Evolutionary conservation across 2,113 vertebrate species (phyloP), one percentile per base, ranked within the genome.

Genomic region (Ailurus styani): DNA sequence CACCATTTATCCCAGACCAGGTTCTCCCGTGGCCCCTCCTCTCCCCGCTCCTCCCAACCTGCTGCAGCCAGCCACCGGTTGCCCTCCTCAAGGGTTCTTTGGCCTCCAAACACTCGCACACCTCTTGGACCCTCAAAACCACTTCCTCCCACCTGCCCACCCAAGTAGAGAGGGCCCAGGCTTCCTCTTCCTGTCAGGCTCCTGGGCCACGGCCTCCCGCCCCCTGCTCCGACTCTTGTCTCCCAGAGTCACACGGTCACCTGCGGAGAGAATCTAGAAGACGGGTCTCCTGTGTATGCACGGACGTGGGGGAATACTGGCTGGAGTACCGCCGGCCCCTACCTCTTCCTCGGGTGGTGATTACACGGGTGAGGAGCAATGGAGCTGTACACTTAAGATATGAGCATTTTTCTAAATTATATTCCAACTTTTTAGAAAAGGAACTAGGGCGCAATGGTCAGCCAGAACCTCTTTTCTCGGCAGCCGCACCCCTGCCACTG

Each of bases 261-360:
- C 50, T 45, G n/a, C 40, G 31, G 87, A 29, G 29, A 52, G 84
- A 60, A n/a, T 55, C 18, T 4, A 52, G 34, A n/a, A 64, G 57
- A 70, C 45, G 4, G n/a, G 17, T 14, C 31, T 11, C 50, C n/a
- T 6, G 20, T 12, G 25, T 47, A 13, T 4, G 42, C 3, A 0
- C 1, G 14, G 40, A n/a, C 0, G 23, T 45, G 34, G n/a, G 83
- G 62, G 13, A 18, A 6, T 7, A 20, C 17, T 1, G 52, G 45
- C 52, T 29, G 42, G 37, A 6, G 18, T 20, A 15, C 0, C 1
- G 18, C 45, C 27, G n/a, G 14, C 17, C 3, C 62, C 34, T 23
- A 6, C 29, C 10, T 25, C 47, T 57, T 23, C 78, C 21, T 47
- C 31, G 27, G 66, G 18, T 6, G 27, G 25, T 34, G 82, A 34